phyloP scores from a whole-genome alignment of 2,113 vertebrate genomes.

The Ciconia boyciana region DNA sequence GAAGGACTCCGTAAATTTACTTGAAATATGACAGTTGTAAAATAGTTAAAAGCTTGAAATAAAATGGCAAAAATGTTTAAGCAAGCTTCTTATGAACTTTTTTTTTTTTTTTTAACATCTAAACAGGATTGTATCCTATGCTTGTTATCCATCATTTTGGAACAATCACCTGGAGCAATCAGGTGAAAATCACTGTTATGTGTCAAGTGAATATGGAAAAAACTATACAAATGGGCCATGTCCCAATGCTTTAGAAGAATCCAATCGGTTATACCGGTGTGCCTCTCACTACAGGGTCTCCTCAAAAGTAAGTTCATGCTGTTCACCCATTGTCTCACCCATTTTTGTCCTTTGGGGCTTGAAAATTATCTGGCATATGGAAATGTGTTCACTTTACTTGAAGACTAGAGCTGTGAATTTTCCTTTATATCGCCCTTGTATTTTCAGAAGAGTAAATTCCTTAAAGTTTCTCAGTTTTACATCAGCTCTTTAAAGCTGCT shows the following conservation, averaged over 20 bases:
- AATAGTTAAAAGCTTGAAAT: not conserved
- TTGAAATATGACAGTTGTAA: not conserved
- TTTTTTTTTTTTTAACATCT: not conserved
- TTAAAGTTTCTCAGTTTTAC: not conserved
- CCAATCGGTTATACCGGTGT: conserved; percentile 72
- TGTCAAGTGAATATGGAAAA: conserved; percentile 68
- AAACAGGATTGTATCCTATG: conserved; percentile 74
- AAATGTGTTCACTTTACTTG: not conserved
- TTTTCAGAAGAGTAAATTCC: not conserved
- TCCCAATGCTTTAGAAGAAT: conserved; percentile 71
- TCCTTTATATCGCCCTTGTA: not conserved
- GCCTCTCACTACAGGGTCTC: conserved; percentile 75
- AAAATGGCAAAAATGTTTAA: not conserved
- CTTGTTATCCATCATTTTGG: conserved; percentile 77
- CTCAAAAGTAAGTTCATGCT: conserved; percentile 70
- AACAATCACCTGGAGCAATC: conserved; percentile 12
- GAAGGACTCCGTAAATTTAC: not conserved
- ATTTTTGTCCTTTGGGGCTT: not conserved
- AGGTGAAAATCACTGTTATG: conserved; percentile 55
- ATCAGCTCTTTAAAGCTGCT: not conserved
- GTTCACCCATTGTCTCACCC: not conserved
- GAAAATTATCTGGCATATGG: not conserved
- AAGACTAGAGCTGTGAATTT: not conserved
- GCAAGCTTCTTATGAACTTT: not conserved
- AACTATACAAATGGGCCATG: conserved; percentile 68